Conservation (phyloP, 2,888 invertebrate genomes). For the Drosophila picticornis region DNA sequence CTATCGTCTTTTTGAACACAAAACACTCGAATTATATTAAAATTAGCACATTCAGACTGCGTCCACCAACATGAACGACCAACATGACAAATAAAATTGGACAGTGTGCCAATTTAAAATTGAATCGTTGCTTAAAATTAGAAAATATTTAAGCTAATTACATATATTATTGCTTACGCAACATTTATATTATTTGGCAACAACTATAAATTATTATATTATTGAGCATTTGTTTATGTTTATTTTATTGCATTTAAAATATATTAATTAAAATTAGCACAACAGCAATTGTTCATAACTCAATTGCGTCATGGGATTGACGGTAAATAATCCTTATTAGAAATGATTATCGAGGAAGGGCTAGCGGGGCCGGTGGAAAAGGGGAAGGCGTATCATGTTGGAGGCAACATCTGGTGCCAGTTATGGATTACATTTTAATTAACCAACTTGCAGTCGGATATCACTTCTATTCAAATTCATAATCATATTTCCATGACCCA, state of each 20-base stretch:
- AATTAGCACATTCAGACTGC: constrained; percentile 37
- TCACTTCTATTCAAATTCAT: constrained; percentile 26
- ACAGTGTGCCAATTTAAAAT: constrained; percentile 3
- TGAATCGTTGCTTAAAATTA: constrained; percentile 1
- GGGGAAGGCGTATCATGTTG: constrained; percentile 45
- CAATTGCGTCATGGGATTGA: constrained; percentile 44
- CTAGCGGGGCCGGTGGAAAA: background rate
- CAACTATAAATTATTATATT: constrained; percentile 42
- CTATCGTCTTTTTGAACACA: constrained; percentile 32
- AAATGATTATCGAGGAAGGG: constrained; percentile 39
- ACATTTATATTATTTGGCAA: constrained; percentile 12
- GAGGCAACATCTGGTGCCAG: constrained; percentile 51
- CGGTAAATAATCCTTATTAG: constrained; percentile 53
- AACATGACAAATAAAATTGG: background rate
- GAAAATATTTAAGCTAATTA: constrained; percentile 54
- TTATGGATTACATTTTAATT: constrained; percentile 74
- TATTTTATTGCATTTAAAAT: constrained; percentile 45
- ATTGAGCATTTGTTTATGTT: constrained; percentile 25
- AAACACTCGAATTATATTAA: constrained; percentile 15
- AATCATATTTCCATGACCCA: constrained; percentile 20
- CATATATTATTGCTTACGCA: constrained; percentile 32
- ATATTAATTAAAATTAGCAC: constrained; percentile 39
- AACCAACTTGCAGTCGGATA: constrained; percentile 63
- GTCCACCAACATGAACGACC: constrained; percentile 53
- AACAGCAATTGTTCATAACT: constrained; percentile 44